Conservation (phyloP, 2,888 invertebrate genomes). For the Phyllotreta cruciferae region DNA sequence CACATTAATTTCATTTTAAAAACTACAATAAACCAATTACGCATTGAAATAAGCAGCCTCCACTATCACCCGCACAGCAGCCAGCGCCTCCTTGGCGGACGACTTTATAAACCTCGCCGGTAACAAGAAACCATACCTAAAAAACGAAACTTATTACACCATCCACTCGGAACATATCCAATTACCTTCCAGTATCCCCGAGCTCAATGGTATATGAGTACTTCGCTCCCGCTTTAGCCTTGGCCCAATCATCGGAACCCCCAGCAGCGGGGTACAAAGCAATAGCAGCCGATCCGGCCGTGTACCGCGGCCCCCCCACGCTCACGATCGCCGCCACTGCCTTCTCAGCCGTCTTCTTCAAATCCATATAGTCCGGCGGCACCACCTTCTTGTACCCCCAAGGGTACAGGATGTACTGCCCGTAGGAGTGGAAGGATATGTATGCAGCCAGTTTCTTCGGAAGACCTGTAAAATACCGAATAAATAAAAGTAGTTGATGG, state of each 20-base stretch:
- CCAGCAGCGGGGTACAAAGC: slow-evolving; percentile 82
- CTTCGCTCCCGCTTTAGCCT: slow-evolving; percentile 80
- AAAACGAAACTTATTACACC: not conserved
- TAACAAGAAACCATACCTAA: slow-evolving; percentile 79
- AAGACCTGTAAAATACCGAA: slow-evolving; percentile 46
- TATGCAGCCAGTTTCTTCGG: slow-evolving; percentile 71
- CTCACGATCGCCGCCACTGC: slow-evolving; percentile 72
- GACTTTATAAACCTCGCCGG: slow-evolving; percentile 79
- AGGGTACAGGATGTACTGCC: slow-evolving; percentile 84
- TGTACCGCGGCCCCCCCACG: slow-evolving; percentile 70
- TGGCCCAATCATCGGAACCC: slow-evolving; percentile 92
- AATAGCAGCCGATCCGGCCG: slow-evolving; percentile 79
- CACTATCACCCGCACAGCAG: slow-evolving; percentile 71
- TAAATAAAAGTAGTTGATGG: not conserved
- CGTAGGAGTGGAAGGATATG: slow-evolving; percentile 84
- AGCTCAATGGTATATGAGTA: slow-evolving; percentile 91
- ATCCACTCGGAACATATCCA: not conserved
- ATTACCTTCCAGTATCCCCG: slow-evolving; percentile 75
- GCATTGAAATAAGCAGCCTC: slow-evolving; percentile 57
- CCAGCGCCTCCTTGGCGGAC: slow-evolving; percentile 78
- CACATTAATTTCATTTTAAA: too few species aligned
- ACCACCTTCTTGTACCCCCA: slow-evolving; percentile 83
- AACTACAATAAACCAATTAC: too few species aligned
- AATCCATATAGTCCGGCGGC: slow-evolving; percentile 73
- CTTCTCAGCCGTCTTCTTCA: slow-evolving; percentile 72